Evolutionary conservation across 2,113 vertebrate genomes (phyloP), one percentile per base, ranked within the genome.

Genomic region (Phaetusa simplex): DNA sequence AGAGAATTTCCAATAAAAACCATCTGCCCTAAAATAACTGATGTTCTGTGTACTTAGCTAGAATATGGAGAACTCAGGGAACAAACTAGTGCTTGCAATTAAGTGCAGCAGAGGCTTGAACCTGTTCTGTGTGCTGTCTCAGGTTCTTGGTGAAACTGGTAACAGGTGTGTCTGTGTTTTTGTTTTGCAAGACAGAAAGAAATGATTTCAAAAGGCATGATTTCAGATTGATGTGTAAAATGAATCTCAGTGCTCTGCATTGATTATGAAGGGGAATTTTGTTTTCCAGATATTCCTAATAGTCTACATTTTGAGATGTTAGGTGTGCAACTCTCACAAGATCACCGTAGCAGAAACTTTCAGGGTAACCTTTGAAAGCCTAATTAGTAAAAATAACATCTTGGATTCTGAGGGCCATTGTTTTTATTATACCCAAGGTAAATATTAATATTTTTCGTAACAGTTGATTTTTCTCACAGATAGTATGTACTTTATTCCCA

Each of bases 301-400:
- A 64, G 61, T 38, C 74, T 62, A 0, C 0, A 0, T 40, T 88
- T 88, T 45, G 38, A 70, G 17, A 8, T 69, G 26, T 16, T 52
- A 50, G 34, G 4, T 77, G 27, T 69, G 36, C 40, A 59, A 17
- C 5, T 14, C 40, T 73, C 26, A 38, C 9, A 67, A 22, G 14
- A 11, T 82, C 24, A 26, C 38, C 67, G 14, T 32, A 66, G 34
- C 43, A 66, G 49, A 80, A 85, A 32, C 24, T 77, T 86, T 12
- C 12, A 50, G 59, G 16, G 18, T 74, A 66, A 42, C 36, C 88
- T 92, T 72, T 69, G 9, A 76, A 89, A 84, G 14, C 27, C 40
- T 74, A 9, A 29, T 65, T 11, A 49, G 13, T 70, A 21, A 1
- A 10, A 81, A 40, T 76, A 64, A 0, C 1, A 27, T 65, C 40